Evolutionary conservation across 2,888 invertebrate species (phyloP), one percentile per base, ranked within the genome.

Genomic region (Polyommatus iphigenia): DNA sequence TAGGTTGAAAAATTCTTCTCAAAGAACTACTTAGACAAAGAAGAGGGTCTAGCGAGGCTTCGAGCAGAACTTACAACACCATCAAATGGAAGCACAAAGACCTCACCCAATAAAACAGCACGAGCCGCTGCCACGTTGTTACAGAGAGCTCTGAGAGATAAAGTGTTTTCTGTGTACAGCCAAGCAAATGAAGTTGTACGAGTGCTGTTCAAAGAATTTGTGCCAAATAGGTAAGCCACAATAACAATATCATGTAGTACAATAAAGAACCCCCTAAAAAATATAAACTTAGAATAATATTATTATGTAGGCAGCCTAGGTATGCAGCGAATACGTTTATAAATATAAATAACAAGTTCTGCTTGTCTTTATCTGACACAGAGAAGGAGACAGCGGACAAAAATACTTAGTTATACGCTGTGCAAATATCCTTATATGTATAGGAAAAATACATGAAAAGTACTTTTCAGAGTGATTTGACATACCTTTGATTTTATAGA

Each of bases 1-100:
- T 85, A 97, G 97, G 97, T 98, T 2, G 98, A 98, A 88, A 97
- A 97, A 86, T 97, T 98, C 89, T 98, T 97, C 89, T 98, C 98
- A 6, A 98, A 98, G 84, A 98, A 97, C 88, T 98, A 97, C 89
- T 95, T 97, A 73, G 98, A 98, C 87, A 97, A 98, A 85, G 98
- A 98, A 87, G 98, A 98, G 85, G 98, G 98, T 0, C 88, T 98
- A n/a, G 95, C 96, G 80, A 95, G 96, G 24, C 90, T 98, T 0
- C 87, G 92, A 0, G 88, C 92, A 0, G 93, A 93, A 78, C 86
- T 94, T 76, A 89, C 90, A 0, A 86, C 90, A 1, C 93, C 93
- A 0, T 89, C 93, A 0, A 91, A 90, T 75, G 92, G 92, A 7
- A 92, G 90, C 79, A 87, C 87, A 2, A 93, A 92, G 84, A 93